Evolutionary conservation across 2,113 vertebrate genomes (phyloP).

Genomic region (Pholis gunnellus): DNA sequence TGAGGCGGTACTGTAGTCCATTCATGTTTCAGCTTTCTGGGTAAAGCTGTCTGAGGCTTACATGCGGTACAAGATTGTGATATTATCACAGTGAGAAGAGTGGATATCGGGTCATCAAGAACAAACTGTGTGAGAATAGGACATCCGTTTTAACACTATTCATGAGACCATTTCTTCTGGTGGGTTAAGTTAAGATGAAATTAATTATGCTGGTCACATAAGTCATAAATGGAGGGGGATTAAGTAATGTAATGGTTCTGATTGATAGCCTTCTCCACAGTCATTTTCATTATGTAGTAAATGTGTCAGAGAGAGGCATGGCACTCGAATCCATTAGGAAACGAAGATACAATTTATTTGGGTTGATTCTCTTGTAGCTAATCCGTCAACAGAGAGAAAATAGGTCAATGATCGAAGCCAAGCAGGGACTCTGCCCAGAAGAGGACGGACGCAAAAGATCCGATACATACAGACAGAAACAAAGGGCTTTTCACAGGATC

Average conservation of each 20-base stretch:
- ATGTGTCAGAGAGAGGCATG: constrained; percentile 41
- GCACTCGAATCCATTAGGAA: constrained; percentile 50
- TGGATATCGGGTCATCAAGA: constrained; percentile 16
- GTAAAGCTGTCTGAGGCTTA: constrained; percentile 16
- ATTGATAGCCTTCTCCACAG: constrained; percentile 24
- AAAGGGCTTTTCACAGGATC: constrained; percentile 51
- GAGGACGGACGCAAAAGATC: constrained; percentile 40
- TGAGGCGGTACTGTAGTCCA: constrained; percentile 19
- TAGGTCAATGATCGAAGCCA: constrained; percentile 66
- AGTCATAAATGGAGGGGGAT: constrained; percentile 22
- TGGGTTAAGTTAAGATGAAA: neutral
- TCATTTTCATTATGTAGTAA: constrained; percentile 52
- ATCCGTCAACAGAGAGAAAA: constrained; percentile 70
- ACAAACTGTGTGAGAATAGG: constrained; percentile 22
- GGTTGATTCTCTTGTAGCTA: constrained; percentile 54
- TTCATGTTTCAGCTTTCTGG: constrained; percentile 32
- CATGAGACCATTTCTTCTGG: neutral
- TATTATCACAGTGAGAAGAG: constrained; percentile 1
- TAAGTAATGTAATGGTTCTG: constrained; percentile 12
- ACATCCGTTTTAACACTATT: constrained; percentile 10
- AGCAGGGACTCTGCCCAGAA: constrained; percentile 57
- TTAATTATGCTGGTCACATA: constrained; percentile 28
- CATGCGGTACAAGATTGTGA: neutral
- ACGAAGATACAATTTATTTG: constrained; percentile 57
- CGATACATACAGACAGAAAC: constrained; percentile 20